Conservation (phyloP, 2,113 vertebrate species). For the Alces alces region DNA sequence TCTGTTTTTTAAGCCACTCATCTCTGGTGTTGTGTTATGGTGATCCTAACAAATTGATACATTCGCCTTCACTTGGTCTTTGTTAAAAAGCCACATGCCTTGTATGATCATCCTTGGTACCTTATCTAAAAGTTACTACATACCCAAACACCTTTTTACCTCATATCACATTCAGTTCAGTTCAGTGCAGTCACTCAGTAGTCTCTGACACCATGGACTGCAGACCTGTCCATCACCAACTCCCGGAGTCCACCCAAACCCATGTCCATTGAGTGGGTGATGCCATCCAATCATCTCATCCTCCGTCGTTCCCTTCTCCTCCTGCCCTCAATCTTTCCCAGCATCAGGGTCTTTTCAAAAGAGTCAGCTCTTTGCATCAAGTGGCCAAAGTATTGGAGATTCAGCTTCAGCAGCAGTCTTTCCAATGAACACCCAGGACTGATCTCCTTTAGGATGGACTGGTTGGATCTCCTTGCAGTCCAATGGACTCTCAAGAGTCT, state of each 20-base stretch:
- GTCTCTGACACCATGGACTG: background rate
- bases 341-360: background rate
- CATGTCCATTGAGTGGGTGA: background rate
- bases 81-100: background rate
- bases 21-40: background rate
- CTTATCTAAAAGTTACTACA: background rate
- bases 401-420: background rate
- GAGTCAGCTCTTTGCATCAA: background rate
- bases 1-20: background rate
- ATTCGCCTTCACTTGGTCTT: background rate
- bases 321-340: background rate
- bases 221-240: background rate
- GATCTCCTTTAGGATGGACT: no score
- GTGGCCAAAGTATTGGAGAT: background rate
- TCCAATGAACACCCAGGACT: no score
- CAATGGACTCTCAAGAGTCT: no score
- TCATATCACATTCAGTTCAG: background rate
- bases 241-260: rapidly evolving
- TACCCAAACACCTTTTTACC: background rate
- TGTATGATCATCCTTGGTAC: no score
- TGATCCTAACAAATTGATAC: background rate
- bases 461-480: no score
- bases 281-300: background rate
- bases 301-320: background rate
- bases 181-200: rapidly evolving